Conservation (phyloP, 2,113 vertebrate species). For the Morone saxatilis region DNA sequence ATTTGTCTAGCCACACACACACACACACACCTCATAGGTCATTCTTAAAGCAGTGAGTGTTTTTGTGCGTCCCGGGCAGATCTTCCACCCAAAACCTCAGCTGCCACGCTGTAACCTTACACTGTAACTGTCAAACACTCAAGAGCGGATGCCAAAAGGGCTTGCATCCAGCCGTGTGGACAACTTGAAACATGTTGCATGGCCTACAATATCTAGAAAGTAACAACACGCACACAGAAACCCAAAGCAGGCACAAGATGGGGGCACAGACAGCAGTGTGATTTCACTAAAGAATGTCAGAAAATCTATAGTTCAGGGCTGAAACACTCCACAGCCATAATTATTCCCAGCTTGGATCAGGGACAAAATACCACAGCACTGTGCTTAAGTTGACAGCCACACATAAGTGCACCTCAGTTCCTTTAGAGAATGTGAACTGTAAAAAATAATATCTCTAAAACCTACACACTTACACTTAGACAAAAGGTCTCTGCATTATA, state of each 20-base stretch:
- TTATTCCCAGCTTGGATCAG: conserved; percentile 26
- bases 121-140: conserved; percentile 19
- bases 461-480: too few species aligned
- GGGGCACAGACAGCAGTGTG: not conserved
- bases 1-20: not conserved
- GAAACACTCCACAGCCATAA: conserved; percentile 18
- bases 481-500: too few species aligned
- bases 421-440: not conserved
- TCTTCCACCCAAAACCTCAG: not conserved
- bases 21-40: not conserved
- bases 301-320: not conserved
- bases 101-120: not conserved
- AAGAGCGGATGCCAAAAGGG: not conserved
- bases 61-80: conserved; percentile 18
- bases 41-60: conserved; percentile 1
- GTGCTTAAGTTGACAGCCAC: conserved; percentile 14
- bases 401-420: not conserved
- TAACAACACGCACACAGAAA: not conserved
- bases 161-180: conserved; percentile 14
- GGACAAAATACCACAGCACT: conserved; percentile 18
- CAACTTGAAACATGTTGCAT: conserved; percentile 42
- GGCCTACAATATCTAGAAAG: not conserved
- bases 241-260: not conserved
- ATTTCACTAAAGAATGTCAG: conserved; percentile 11
- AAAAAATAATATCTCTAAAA: not conserved